Base-by-base conservation (phyloP, 2,797 vertebrate genomes). In the Sebastolobus alascanus region DNA sequence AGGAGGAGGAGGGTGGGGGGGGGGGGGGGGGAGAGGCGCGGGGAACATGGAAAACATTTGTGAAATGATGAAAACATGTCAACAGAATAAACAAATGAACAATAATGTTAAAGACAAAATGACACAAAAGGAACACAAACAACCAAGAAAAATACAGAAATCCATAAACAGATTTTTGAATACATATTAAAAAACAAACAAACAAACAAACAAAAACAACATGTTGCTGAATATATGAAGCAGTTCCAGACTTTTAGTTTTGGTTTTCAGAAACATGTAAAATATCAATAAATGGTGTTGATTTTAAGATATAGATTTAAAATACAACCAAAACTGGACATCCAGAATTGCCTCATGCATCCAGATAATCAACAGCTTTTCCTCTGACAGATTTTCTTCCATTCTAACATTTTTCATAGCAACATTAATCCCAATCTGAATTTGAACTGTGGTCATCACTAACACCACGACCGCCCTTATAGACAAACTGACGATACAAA, bases 21-120 rank as follows among this genome's bases (percentile, higher is more conserved):
- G 94, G 92, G 93, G 50, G 61, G 46, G 11, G 50, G 50, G 50
- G 50, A n/a, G 35, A n/a, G 16, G 37, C 6, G 38, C 22, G 96
- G 95, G 94, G 96, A 94, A 98, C 96, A 98, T 97, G 97, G 92
- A 97, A 98, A 97, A 98, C 96, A 98, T 96, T 96, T 95, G 97
- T 96, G 92, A 97, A 97, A 96, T 95, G 96, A 99, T 97, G 98
- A 97, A 96, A 98, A 98, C 96, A 89, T 80, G 73, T 90, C 73
- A 89, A 91, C 86, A 96, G 96, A 95, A 97, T 96, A 94, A 96
- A 92, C 92, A 93, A 95, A 81, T 81, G 84, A 87, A 77, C 84
- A 83, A 70, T 14, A 87, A 94, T 96, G 95, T 96, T 86, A 87
- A 82, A 78, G 67, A 89, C 85, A 85, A 83, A 83, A 87, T 82